Evolutionary conservation across 1,140 invertebrate genomes (phyloP).

Genomic region (Pygmarrhopalites habei): DNA sequence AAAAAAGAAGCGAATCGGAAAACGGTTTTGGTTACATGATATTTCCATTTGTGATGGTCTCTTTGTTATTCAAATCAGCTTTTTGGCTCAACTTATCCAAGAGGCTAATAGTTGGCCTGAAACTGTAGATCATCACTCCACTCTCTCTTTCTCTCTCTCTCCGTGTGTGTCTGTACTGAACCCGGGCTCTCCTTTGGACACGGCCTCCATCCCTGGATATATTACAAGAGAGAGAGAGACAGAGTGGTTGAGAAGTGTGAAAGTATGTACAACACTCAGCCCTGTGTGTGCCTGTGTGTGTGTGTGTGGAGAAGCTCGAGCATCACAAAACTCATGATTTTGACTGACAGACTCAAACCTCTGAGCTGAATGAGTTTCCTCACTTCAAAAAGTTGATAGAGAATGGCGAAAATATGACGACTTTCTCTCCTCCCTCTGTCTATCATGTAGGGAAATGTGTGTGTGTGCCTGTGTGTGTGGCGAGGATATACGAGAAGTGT

Average conservation of each 20-base stretch:
- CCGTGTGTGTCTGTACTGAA: not conserved
- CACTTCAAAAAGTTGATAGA: not conserved
- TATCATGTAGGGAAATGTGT: not conserved
- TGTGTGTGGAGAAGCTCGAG: not conserved
- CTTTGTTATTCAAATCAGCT: slow-evolving; percentile 39
- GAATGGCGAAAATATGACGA: not conserved
- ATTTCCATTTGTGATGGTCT: slow-evolving; percentile 37
- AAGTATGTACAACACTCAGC: not conserved
- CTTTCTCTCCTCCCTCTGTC: not conserved
- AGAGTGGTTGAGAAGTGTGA: not conserved
- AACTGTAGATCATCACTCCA: too few species aligned
- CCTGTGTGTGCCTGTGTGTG: not conserved
- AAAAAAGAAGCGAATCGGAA: slow-evolving; percentile 27
- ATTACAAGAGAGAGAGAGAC: not conserved
- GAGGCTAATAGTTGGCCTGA: slow-evolving; percentile 3
- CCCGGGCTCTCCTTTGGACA: not conserved
- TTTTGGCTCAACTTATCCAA: slow-evolving; percentile 6
- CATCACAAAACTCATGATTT: not conserved
- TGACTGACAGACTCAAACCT: not conserved
- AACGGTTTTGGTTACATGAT: slow-evolving; percentile 35
- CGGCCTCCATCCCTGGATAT: too few species aligned
- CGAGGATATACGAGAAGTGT: too few species aligned
- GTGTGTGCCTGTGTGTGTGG: too few species aligned
- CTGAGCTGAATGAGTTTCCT: not conserved
- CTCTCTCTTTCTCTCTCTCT: not conserved